Percentiles rank a stretch among this genome's conserved stretches.
Evolutionary conservation across 1,140 invertebrate species (phyloP).

Genomic region (Zaprionus africanus): DNA sequence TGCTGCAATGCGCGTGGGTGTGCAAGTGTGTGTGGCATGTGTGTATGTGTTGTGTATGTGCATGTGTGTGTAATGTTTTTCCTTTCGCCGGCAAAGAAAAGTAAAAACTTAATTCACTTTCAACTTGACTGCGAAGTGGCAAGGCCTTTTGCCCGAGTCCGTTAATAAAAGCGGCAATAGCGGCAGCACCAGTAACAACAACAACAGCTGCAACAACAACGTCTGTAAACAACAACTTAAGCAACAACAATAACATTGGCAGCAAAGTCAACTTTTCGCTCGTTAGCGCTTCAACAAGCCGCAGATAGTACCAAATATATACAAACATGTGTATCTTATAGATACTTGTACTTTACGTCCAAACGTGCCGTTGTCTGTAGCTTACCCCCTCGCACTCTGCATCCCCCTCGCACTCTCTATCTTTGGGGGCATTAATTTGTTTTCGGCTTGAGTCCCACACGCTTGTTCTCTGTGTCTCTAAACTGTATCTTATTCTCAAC

Average conservation of each 20-base stretch:
- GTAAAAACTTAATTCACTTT: conserved; percentile 74
- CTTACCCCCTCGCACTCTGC: conserved; percentile 6
- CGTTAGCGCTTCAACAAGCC: conserved; percentile 41
- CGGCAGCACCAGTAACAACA: conserved; percentile 28
- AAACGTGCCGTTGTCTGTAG: conserved; percentile 37
- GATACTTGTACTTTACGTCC: conserved; percentile 58
- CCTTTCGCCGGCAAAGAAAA: conserved; percentile 59
- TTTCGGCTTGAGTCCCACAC: conserved; percentile 49
- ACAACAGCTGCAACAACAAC: conserved; percentile 21
- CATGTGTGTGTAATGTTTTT: conserved; percentile 30
- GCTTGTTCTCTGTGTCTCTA: conserved; percentile 19
- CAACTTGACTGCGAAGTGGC: conserved; percentile 59
- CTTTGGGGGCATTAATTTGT: conserved; percentile 49
- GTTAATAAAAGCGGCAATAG: conserved; percentile 35
- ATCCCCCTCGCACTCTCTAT: conserved; percentile 11
- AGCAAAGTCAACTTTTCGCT: conserved; percentile 55
- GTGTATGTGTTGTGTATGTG: conserved; percentile 3
- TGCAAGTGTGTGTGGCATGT: conserved; percentile 14
- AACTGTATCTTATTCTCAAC: conserved; percentile 1
- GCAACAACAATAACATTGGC: conserved; percentile 43
- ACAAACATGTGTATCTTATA: conserved; percentile 42
- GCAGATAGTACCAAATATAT: neutral
- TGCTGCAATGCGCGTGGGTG: conserved; percentile 18
- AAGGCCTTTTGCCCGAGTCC: conserved; percentile 42
- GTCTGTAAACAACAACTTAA: no score